These are phyloP conservation scores for Eucera pruinosa DNA, from an alignment of 2,888 invertebrate species.

Conservation along the genomic window DNA sequence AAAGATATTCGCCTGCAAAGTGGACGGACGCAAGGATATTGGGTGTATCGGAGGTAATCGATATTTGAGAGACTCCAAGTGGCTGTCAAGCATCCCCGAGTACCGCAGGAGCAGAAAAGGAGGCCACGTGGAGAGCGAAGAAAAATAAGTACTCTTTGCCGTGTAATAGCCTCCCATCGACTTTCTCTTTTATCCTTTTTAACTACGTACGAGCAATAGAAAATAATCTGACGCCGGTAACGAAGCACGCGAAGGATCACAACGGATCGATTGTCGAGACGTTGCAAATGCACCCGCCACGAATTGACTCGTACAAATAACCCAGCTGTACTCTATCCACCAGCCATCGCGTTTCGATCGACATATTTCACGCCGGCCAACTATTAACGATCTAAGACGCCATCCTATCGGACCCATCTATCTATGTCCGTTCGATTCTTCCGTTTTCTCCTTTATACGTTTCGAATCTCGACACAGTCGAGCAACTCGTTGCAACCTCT, in stretches of 20 bases:
- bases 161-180: conserved; percentile 25
- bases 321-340: conserved; percentile 5
- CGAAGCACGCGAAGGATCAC: neutral
- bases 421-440: conserved; percentile 28
- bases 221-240: neutral
- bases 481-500: conserved; percentile 4
- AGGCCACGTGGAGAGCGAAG: conserved; percentile 14
- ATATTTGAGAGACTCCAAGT: conserved; percentile 32
- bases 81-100: conserved; percentile 12
- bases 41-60: conserved; percentile 30
- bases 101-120: conserved; percentile 6
- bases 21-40: conserved; percentile 8
- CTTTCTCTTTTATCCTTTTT: conserved; percentile 1
- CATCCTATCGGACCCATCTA: conserved; percentile 28
- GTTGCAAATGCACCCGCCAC: conserved; percentile 1
- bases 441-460: conserved; percentile 18
- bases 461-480: neutral
- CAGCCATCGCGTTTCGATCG: neutral
- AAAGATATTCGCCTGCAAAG: neutral
- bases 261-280: conserved; percentile 26
- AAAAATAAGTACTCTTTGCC: conserved; percentile 3
- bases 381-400: conserved; percentile 45
- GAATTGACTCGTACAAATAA: conserved; percentile 41
- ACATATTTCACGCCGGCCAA: conserved; percentile 25
- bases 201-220: neutral